A percentile compares a stretch with the other conserved stretches of the same genome.
Evolutionary conservation across 2,797 vertebrate genomes (phyloP).

Genomic region (Numenius phaeopus): DNA sequence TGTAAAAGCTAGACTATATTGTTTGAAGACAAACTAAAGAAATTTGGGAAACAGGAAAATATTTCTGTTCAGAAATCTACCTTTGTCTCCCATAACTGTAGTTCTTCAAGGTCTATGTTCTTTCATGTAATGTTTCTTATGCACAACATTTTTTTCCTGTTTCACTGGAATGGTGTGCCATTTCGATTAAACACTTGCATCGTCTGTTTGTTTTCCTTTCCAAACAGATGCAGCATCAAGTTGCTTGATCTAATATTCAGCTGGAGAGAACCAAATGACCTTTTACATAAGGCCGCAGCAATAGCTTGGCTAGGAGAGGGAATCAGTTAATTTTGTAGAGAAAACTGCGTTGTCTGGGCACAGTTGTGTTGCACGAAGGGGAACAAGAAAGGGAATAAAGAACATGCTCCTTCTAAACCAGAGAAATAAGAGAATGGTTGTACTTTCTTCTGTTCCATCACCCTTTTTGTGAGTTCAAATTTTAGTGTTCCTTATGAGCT

Average conservation of each 20-base stretch:
- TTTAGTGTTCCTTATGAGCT: background rate
- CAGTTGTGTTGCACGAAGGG: background rate
- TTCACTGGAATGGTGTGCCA: background rate
- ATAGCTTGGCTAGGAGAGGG: background rate
- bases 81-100: background rate
- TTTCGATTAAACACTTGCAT: background rate
- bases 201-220: background rate
- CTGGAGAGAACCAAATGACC: background rate
- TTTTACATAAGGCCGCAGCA: background rate
- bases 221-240: background rate
- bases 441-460: background rate
- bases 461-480: background rate
- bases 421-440: background rate
- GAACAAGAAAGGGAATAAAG: background rate
- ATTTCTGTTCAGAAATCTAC: background rate
- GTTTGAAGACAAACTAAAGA: background rate
- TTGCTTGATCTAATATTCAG: background rate
- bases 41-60: background rate
- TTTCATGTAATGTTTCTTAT: background rate
- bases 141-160: background rate
- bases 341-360: background rate
- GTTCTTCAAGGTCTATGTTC: background rate
- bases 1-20: background rate
- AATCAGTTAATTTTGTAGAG: background rate
- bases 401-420: background rate